These are phyloP conservation scores for Phalacrocorax carbo DNA, from an alignment of 2,113 vertebrate species.

Conservation along the genomic window DNA sequence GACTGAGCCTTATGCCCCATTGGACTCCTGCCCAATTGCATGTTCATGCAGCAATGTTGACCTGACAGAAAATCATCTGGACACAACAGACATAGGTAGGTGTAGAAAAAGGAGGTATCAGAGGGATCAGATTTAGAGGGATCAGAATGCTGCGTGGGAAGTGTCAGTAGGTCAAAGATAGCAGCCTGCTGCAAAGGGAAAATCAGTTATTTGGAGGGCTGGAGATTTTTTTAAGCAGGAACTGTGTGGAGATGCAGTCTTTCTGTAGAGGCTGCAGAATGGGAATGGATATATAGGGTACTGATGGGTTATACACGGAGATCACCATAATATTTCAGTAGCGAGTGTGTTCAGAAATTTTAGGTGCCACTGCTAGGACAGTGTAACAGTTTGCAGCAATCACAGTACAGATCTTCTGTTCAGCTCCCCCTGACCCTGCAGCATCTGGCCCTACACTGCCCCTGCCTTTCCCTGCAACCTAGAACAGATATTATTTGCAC, in stretches of 20 bases:
- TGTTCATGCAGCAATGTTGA: not conserved
- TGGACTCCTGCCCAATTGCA: not conserved
- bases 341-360: not conserved
- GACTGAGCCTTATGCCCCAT: fast-evolving
- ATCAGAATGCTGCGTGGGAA: not conserved
- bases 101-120: not conserved
- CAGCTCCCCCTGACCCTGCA: not conserved
- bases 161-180: not conserved
- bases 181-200: not conserved
- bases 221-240: not conserved
- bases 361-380: not conserved
- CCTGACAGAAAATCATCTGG: not conserved
- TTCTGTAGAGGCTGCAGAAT: not conserved
- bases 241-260: not conserved
- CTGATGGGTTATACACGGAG: not conserved
- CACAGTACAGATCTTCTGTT: not conserved
- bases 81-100: not conserved
- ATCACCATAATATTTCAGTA: not conserved
- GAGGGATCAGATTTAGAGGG: not conserved
- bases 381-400: not conserved
- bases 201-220: not conserved
- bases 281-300: not conserved
- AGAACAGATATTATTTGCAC: not conserved
- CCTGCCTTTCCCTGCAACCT: not conserved
- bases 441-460: not conserved